These are phyloP conservation scores for Mimas tiliae DNA, from an alignment of 2,888 invertebrate genomes.

Conservation along the genomic window DNA sequence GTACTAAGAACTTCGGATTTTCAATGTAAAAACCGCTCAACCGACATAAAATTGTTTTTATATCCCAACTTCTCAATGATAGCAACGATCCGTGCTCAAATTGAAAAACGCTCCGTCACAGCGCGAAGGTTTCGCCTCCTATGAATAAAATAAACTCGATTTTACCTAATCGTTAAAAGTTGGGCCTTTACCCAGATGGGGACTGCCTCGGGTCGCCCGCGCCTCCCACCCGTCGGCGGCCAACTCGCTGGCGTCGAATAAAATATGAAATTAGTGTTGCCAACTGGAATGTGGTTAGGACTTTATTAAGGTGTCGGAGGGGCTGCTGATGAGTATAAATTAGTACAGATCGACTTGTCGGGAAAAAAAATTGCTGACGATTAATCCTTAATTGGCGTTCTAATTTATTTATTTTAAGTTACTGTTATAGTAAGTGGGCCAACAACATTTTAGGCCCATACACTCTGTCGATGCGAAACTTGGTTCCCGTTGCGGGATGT, in stretches of 20 bases:
- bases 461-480: too few species aligned
- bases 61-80: constrained; percentile 34
- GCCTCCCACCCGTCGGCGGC: neutral
- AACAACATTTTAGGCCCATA: too few species aligned
- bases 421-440: too few species aligned
- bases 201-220: neutral
- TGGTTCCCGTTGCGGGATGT: too few species aligned
- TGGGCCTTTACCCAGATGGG: constrained; percentile 41
- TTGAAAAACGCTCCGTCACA: constrained; percentile 54
- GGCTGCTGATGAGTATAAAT: neutral
- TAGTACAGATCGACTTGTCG: neutral
- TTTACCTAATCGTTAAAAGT: constrained; percentile 72
- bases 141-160: constrained; percentile 74
- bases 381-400: neutral
- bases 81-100: constrained; percentile 70
- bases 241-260: constrained; percentile 9
- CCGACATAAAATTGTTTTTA: constrained; percentile 24
- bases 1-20: constrained; percentile 11
- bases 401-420: too few species aligned
- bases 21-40: constrained; percentile 21
- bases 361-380: neutral
- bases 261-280: constrained; percentile 17
- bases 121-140: constrained; percentile 49
- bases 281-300: constrained; percentile 4
- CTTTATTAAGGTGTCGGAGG: constrained; percentile 8